Base-by-base conservation (phyloP, 2,113 vertebrate species). In the Dicaeum eximium region DNA sequence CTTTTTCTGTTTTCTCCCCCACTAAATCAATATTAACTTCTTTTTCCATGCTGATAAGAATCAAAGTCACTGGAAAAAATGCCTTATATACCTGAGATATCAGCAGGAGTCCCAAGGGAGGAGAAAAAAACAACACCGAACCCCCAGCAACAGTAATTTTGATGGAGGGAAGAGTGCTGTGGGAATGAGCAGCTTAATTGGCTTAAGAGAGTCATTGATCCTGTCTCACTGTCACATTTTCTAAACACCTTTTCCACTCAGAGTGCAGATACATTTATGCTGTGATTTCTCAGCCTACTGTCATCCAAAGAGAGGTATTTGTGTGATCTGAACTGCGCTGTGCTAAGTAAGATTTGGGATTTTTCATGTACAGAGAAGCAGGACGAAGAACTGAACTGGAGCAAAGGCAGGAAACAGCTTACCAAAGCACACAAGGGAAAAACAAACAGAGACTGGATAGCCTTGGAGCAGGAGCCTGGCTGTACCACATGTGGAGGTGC, bases 1-100 rank as follows among this genome's bases (percentile, higher is more conserved):
- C 61, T 84, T 79, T 22, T 88, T 73, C 72, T 78, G 37, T 78
- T 78, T 47, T 78, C 57, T 81, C 78, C 47, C 38, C 48, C 48
- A 25, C 47, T 94, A 89, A 95, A 95, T 95, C 95, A 91, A 51
- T 91, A 93, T 71, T 58, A 83, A 78, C 27, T 18, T 65, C n/a
- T 73, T 54, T 51, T 45, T 6, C 65, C 69, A 91, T 15, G 7
- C 44, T 64, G 83, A 81, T 62, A 93, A 92, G 69, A 91, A 78
- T 64, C 77, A 62, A 77, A 95, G 64, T 20, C 83, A 42, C 16
- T 70, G 62, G 53, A 20, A 77, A 92, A 88, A 92, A 70, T 12
- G 30, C 21, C 27, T 77, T 62, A 10, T 35, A 66, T 18, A 80
- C 15, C 64, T 88, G 58, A 77, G 57, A 37, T 10, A 64, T 4